A percentile compares a stretch with the other conserved stretches of the same genome.
These are phyloP conservation scores for Onthophagus taurus DNA, from an alignment of 1,140 invertebrate species.

Conservation along the genomic window DNA sequence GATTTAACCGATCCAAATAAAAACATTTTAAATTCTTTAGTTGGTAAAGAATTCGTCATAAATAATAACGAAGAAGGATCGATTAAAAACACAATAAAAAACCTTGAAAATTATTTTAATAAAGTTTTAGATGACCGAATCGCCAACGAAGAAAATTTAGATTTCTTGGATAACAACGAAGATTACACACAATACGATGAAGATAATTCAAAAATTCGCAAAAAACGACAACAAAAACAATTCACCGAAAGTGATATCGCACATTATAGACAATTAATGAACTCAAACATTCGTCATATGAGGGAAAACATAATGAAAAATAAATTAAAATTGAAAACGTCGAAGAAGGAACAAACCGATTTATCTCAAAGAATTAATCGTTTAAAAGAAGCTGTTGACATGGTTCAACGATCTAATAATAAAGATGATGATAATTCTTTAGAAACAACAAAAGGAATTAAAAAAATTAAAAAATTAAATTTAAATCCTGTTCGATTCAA, in stretches of 20 bases:
- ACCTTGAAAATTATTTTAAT: background rate
- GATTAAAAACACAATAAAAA: background rate
- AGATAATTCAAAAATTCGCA: conserved; percentile 1
- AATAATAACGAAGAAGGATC: background rate
- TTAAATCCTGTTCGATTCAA: background rate
- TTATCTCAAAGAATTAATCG: background rate
- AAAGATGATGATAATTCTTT: no score
- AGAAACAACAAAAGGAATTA: no score
- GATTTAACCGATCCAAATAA: background rate
- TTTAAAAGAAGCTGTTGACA: no score
- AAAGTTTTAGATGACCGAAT: background rate
- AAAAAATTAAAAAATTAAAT: background rate
- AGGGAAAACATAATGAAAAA: conserved; percentile 7
- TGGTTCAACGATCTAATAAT: no score
- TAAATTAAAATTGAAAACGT: background rate
- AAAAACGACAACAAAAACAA: background rate
- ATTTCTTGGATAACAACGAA: no score
- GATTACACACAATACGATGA: background rate
- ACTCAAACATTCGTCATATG: conserved; percentile 9
- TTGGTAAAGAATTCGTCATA: background rate
- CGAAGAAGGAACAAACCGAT: background rate
- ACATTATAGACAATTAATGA: conserved; percentile 7
- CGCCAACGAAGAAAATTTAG: no score
- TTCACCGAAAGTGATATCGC: conserved; percentile 8
- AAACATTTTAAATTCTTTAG: background rate